These are phyloP conservation scores for Mayetiola destructor DNA, from an alignment of 2,888 invertebrate genomes.

Conservation along the genomic window DNA sequence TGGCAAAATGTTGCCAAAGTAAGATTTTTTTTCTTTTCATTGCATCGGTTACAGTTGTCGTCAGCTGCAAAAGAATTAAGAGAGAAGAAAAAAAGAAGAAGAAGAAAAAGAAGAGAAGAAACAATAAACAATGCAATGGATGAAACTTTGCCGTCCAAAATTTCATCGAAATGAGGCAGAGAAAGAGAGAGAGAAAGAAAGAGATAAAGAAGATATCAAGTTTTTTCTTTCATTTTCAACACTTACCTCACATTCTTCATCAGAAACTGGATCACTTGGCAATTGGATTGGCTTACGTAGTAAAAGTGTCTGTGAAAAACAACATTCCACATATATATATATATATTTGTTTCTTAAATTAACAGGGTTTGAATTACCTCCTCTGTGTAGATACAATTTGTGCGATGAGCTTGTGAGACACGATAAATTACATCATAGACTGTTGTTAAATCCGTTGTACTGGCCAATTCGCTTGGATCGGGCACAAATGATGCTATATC, in stretches of 20 bases:
- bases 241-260: slow-evolving; percentile 22
- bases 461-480: slow-evolving; percentile 37
- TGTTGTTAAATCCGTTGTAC: slow-evolving; percentile 42
- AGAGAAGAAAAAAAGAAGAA: not conserved
- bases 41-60: slow-evolving; percentile 47
- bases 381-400: slow-evolving; percentile 77
- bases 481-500: slow-evolving; percentile 25
- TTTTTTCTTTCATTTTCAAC: too few relatives aligned
- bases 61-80: slow-evolving; percentile 31
- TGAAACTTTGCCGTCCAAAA: too few relatives aligned
- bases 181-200: too few relatives aligned
- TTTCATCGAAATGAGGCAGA: too few relatives aligned
- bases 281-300: slow-evolving; percentile 23
- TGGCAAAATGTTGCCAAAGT: slow-evolving; percentile 81
- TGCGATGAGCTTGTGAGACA: slow-evolving; percentile 71
- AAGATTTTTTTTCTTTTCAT: slow-evolving; percentile 60
- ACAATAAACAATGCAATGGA: not conserved
- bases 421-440: slow-evolving; percentile 66
- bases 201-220: too few relatives aligned
- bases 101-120: not conserved
- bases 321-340: not conserved
- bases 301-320: not conserved
- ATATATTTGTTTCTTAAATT: not conserved
- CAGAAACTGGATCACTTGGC: slow-evolving; percentile 21
- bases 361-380: slow-evolving; percentile 41